Evolutionary conservation across 1,140 invertebrate genomes (phyloP).

Genomic region (Drosophila pachea): DNA sequence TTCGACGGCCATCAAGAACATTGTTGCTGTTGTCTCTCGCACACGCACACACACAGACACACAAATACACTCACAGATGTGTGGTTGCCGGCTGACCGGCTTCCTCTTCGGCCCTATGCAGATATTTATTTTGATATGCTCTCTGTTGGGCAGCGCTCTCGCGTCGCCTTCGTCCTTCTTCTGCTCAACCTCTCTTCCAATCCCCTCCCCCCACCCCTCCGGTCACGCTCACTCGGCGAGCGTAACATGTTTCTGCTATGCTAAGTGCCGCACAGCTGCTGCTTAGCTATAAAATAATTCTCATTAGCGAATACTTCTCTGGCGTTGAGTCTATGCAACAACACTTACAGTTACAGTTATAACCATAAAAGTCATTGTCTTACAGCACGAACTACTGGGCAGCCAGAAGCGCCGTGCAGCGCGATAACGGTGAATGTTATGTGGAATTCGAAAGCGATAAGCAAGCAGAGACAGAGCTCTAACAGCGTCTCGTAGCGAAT

Average conservation of each 20-base stretch:
- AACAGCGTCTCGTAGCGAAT: too few species aligned
- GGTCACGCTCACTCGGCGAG: constrained; percentile 11
- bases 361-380: constrained; percentile 32
- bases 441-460: background rate
- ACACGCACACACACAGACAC: background rate
- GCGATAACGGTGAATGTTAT: constrained; percentile 19
- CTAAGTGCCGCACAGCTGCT: constrained; percentile 14
- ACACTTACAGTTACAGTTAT: constrained; percentile 43
- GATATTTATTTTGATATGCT: constrained; percentile 41
- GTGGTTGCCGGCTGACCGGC: constrained; percentile 42
- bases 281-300: constrained; percentile 29
- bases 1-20: constrained; percentile 40
- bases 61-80: background rate
- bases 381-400: constrained; percentile 43
- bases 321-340: constrained; percentile 31
- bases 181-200: too few species aligned
- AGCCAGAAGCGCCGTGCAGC: constrained; percentile 25
- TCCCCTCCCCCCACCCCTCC: constrained; percentile 19
- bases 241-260: constrained; percentile 45
- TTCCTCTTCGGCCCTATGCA: constrained; percentile 37
- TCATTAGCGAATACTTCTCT: constrained; percentile 38
- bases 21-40: constrained; percentile 28
- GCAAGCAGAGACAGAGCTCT: background rate
- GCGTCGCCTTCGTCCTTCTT: too few species aligned
- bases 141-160: constrained; percentile 1